Conservation (phyloP, 1,140 invertebrate genomes). For the Meloidogyne exigua region DNA sequence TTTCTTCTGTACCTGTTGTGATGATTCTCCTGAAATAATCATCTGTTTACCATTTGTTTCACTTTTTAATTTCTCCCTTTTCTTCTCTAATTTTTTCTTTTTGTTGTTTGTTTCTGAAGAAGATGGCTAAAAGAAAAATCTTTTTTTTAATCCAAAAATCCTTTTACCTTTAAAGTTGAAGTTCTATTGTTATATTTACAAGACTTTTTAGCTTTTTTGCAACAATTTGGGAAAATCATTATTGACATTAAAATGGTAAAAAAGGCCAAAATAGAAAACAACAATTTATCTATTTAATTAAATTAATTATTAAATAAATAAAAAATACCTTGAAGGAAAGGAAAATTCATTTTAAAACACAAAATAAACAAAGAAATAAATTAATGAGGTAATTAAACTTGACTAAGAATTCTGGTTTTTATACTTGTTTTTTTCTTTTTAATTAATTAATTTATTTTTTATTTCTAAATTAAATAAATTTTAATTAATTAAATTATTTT, state of each 20-base stretch:
- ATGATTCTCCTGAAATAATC: background rate
- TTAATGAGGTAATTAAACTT: no score
- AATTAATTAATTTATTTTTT: no score
- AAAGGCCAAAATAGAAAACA: background rate
- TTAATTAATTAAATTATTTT: background rate
- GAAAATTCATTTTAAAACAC: no score
- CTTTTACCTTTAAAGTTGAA: background rate
- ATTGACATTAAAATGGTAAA: background rate
- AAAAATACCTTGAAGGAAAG: no score
- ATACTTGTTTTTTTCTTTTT: no score
- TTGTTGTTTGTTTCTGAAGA: background rate
- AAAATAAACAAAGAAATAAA: no score
- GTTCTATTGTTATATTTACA: background rate
- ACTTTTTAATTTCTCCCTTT: background rate
- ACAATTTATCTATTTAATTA: background rate
- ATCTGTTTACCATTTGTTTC: background rate
- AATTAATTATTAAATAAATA: background rate
- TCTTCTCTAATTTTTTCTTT: background rate
- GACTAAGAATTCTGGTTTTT: no score
- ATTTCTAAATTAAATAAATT: no score
- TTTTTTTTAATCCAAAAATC: no score
- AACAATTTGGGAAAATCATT: background rate
- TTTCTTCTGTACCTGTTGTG: background rate
- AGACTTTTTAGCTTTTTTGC: conserved; percentile 2
- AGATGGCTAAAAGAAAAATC: background rate